Percentiles rank a stretch among this genome's conserved stretches.
Evolutionary conservation across 2,113 vertebrate genomes (phyloP).

Genomic region (Salvelinus sp.): DNA sequence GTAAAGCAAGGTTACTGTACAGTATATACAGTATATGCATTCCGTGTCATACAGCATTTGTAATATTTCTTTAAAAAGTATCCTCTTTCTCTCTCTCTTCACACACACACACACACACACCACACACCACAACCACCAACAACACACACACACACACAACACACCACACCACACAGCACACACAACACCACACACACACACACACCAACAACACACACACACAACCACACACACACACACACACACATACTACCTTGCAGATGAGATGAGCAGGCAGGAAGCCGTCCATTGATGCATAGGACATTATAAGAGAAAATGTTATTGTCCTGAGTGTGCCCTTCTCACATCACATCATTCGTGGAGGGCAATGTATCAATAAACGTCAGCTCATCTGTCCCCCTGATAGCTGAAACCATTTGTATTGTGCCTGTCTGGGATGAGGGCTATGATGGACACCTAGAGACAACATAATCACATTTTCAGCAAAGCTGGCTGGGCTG

Average conservation of each 20-base stretch:
- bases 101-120: too few relatives aligned
- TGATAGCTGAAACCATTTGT: slow-evolving; percentile 15
- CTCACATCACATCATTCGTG: slow-evolving; percentile 16
- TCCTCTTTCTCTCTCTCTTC: too few relatives aligned
- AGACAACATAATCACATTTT: neutral
- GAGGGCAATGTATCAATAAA: slow-evolving; percentile 5
- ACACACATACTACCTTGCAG: neutral
- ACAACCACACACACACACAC: slow-evolving; percentile 20
- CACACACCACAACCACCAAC: too few relatives aligned
- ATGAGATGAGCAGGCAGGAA: neutral
- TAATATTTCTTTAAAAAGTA: too few relatives aligned
- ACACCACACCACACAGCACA: neutral
- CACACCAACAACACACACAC: slow-evolving; percentile 11
- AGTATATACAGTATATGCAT: neutral
- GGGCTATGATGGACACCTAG: neutral
- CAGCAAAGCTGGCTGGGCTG: neutral
- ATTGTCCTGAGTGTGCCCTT: neutral
- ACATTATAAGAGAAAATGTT: neutral
- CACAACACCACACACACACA: slow-evolving; percentile 8
- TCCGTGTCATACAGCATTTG: neutral
- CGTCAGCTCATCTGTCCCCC: slow-evolving; percentile 11
- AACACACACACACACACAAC: too few relatives aligned
- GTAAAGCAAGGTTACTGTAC: neutral
- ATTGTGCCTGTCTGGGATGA: neutral
- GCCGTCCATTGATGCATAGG: slow-evolving; percentile 1